Evolutionary conservation across 2,113 vertebrate genomes (phyloP), one percentile per base, ranked within the genome.

Genomic region (Nansenia antarctica): DNA sequence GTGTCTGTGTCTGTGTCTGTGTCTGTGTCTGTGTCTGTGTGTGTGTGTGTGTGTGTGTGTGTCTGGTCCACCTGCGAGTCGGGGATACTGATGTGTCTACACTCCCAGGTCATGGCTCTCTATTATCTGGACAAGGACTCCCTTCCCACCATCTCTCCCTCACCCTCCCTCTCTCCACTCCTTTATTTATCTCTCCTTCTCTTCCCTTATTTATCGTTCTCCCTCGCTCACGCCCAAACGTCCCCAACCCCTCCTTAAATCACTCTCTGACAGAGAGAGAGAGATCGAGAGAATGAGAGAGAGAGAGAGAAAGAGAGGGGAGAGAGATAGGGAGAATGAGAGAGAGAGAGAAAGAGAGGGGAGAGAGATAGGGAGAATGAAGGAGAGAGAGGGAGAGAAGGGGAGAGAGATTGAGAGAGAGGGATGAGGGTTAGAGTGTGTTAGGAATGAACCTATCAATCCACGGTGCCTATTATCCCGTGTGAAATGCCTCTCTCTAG

Each of bases 361-460:
- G 60, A 65, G 37, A 64, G 79, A 78, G 24, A 58, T 70, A 79
- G 74, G 69, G 67, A 78, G 76, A 85, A 77, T 86, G 82, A 84
- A 81, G 83, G 74, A 77, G 79, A 39, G 32, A 49, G 45, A 42
- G 39, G 57, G 60, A 52, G 27, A 71, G 32, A 29, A 22, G 26
- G 81, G 81, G 54, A 67, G 86, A 82, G 83, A 80, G 79, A 63
- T 57, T 62, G 76, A 82, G 79, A 84, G 82, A 85, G 77, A 84
- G 82, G 76, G 82, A 85, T 86, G 86, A 82, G 84, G 79, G 76
- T 73, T 85, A 82, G 87, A 85, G 82, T 72, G 74, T 84, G 80
- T 85, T 87, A 89, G 87, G 89, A 92, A 92, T 92, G 87, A 92
- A 92, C 90, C 91, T 91, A 92, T 93, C 91, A 93, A 92, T 92